Base-by-base conservation (phyloP, 2,888 invertebrate species). In the Parasteatoda lunata region DNA sequence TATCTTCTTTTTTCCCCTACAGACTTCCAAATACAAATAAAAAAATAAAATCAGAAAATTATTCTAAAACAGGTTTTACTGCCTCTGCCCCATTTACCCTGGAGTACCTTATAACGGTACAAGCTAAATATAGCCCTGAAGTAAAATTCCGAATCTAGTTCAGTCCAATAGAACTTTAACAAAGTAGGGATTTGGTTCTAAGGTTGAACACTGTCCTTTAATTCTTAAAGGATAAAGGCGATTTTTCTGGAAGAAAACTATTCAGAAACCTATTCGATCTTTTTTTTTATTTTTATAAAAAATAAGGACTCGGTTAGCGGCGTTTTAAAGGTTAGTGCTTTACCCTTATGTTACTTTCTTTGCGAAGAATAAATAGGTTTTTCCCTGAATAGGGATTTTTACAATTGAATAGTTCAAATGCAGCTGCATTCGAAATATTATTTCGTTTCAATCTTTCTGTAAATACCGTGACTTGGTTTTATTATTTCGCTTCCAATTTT, bases 331-430 rank as follows among this genome's bases (percentile, higher is more conserved):
- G 59, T 68, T 68, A 68, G 66, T n/a, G 30, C 49, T 47, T 52
- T 69, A 51, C 45, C 54, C 66, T 64, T 72, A 66, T 66, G 80
- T 54, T 80, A 54, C 49, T 64, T 65, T 64, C n/a, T 73, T 13
- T 71, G 30, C 71, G 49, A 54, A 15, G 71, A 64, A 79, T 71
- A 70, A 79, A 79, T 79, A 52, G 64, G 68, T 47, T 79, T 52
- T 65, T 79, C 68, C 15, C 49, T 45, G 64, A 70, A 54, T 54
- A 13, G 47, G 15, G 45, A 52, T 13, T 1, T 48, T n/a, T 52
- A 51, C 77, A 77, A 77, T 77, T 68, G 77, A 68, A 52, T 69
- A 68, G 15, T 71, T 71, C 51, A 59, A 59, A 64, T 71, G 13
- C 49, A 30, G 59, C 64, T 49, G 59, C 59, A 59, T 59, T 59